Evolutionary conservation across 2,113 vertebrate genomes (phyloP).

Genomic region (Aegithalos caudatus): DNA sequence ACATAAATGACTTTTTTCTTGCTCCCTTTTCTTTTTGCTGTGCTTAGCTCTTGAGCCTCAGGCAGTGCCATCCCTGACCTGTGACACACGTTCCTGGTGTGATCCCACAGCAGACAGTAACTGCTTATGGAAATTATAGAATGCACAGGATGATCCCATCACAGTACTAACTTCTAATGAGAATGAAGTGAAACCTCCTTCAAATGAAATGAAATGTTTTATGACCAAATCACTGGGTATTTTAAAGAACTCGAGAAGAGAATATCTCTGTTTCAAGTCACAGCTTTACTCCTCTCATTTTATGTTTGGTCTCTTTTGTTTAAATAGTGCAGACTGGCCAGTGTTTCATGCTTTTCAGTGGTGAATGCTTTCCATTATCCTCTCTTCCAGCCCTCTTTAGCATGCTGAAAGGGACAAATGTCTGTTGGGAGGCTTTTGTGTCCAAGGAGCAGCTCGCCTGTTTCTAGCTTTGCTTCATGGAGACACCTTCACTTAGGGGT

Average conservation of each 20-base stretch:
- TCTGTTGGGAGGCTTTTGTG: constrained; percentile 4
- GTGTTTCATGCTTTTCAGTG: neutral
- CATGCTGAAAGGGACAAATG: neutral
- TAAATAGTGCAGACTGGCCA: neutral
- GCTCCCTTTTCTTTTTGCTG: neutral
- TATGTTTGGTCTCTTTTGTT: constrained; percentile 30
- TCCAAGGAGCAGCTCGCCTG: neutral
- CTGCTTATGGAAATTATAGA: neutral
- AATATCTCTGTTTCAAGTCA: neutral
- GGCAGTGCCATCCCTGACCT: neutral
- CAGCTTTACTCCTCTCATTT: constrained; percentile 8
- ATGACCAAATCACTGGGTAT: neutral
- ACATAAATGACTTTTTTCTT: neutral
- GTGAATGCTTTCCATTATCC: constrained; percentile 39
- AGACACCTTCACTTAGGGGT: neutral
- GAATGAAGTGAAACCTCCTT: neutral
- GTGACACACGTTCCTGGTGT: neutral
- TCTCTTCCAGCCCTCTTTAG: neutral
- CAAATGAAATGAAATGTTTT: neutral
- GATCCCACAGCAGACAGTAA: neutral
- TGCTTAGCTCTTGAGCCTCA: neutral
- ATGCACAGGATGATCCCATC: neutral
- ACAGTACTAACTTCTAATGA: neutral
- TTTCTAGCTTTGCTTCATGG: neutral
- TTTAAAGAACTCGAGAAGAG: neutral